A percentile compares a stretch with the other conserved stretches of the same genome.
Conservation (phyloP, 2,888 invertebrate species). For the Lasioglossum morio region DNA sequence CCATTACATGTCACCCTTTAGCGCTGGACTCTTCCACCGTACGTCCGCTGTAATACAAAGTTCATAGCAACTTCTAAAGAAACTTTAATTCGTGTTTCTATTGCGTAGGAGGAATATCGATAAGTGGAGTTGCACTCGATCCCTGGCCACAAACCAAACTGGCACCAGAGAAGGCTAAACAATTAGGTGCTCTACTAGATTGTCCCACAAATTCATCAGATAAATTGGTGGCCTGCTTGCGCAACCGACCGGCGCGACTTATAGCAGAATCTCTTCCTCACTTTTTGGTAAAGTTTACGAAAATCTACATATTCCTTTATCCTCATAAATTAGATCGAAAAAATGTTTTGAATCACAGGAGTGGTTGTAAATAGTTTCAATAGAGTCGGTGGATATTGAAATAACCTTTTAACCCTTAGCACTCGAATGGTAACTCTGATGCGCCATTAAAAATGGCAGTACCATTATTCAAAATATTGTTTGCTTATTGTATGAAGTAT, state of each 20-base stretch:
- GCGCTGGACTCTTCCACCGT: slow-evolving; percentile 85
- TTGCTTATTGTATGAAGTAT: no score
- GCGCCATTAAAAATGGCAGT: no score
- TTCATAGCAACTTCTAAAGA: no score
- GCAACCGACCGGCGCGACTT: background rate
- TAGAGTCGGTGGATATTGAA: background rate
- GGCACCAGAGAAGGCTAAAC: slow-evolving; percentile 10
- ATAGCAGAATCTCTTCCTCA: background rate
- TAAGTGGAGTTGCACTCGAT: slow-evolving; percentile 23
- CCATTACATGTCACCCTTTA: slow-evolving; percentile 88
- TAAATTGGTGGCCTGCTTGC: slow-evolving; percentile 12
- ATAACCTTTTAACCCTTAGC: no score
- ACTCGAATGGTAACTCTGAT: no score
- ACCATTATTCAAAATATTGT: no score
- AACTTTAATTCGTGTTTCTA: background rate
- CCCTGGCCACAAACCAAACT: background rate
- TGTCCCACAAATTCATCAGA: background rate
- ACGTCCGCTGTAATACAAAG: slow-evolving; percentile 25
- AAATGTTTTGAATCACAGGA: no score
- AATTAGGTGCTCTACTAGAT: slow-evolving; percentile 3
- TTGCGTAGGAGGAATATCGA: slow-evolving; percentile 27
- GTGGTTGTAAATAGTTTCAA: background rate
- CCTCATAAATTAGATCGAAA: no score
- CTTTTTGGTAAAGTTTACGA: slow-evolving; percentile 10
- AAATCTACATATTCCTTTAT: background rate